Evolutionary conservation across 2,888 invertebrate genomes (phyloP).

Genomic region (Chalcosyrphus nemorum): DNA sequence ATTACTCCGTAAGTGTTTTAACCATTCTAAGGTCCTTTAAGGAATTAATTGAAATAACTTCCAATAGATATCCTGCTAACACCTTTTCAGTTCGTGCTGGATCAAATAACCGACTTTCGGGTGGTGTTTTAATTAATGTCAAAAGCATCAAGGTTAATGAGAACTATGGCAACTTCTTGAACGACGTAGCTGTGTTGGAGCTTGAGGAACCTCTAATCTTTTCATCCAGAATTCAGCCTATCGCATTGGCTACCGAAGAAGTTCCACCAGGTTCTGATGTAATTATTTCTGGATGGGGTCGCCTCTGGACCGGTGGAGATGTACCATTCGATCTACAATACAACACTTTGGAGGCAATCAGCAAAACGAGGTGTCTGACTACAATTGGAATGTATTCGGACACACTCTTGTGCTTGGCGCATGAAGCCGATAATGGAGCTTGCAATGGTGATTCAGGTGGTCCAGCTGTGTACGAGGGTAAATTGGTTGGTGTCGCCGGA

Average conservation of each 20-base stretch:
- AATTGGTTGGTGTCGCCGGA: slow-evolving; percentile 78
- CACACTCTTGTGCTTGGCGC: slow-evolving; percentile 78
- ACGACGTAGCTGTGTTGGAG: slow-evolving; percentile 78
- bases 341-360: slow-evolving; percentile 75
- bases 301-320: slow-evolving; percentile 65
- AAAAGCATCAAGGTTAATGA: slow-evolving; percentile 76
- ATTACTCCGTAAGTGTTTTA: slow-evolving; percentile 31
- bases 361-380: slow-evolving; percentile 73
- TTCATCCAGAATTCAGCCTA: slow-evolving; percentile 75
- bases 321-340: slow-evolving; percentile 75
- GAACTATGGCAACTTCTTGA: slow-evolving; percentile 75
- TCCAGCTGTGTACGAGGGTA: slow-evolving; percentile 77
- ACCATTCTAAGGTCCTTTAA: neutral
- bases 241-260: slow-evolving; percentile 74
- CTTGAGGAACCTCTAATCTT: slow-evolving; percentile 75
- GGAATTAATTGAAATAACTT: neutral
- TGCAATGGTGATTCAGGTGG: slow-evolving; percentile 80
- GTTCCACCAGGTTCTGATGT: slow-evolving; percentile 75
- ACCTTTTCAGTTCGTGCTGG: slow-evolving; percentile 78
- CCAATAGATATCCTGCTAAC: slow-evolving; percentile 75
- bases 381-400: slow-evolving; percentile 72
- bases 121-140: slow-evolving; percentile 77
- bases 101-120: slow-evolving; percentile 77
- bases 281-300: slow-evolving; percentile 79
- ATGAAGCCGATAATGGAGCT: slow-evolving; percentile 75